Evolutionary conservation across 30 jellyfish, hydroid and myxozoan species (phyloP).

Genomic region (Catostylus mosaicus): DNA sequence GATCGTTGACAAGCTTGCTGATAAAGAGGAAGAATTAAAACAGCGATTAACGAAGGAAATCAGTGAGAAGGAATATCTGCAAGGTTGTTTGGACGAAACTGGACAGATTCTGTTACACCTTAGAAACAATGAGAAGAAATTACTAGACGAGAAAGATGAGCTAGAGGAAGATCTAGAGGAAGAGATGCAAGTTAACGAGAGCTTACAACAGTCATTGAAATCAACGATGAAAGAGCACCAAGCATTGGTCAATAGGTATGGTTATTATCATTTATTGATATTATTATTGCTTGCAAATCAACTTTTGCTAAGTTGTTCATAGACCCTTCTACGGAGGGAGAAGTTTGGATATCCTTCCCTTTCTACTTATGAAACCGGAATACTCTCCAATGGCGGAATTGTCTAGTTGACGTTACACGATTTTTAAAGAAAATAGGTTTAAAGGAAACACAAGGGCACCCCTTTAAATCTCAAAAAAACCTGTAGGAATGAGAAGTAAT

Average conservation of each 20-base stretch:
- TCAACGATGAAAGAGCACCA: constrained; percentile 84
- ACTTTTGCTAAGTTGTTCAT: too few species aligned
- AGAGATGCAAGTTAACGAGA: constrained; percentile 88
- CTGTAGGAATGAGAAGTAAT: too few species aligned
- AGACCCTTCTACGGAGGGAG: too few species aligned
- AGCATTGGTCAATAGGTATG: constrained; percentile 64
- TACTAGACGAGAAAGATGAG: constrained; percentile 80
- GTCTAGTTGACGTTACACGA: too few species aligned
- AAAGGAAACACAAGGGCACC: too few species aligned
- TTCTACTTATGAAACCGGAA: too few species aligned
- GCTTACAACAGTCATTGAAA: constrained; percentile 79
- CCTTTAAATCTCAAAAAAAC: too few species aligned
- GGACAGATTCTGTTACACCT: constrained; percentile 86
- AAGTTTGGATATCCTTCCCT: too few species aligned
- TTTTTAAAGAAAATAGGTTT: too few species aligned
- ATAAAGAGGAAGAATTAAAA: constrained; percentile 81
- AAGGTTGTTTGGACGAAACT: constrained; percentile 93
- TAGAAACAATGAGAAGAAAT: constrained; percentile 73
- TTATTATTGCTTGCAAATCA: too few species aligned
- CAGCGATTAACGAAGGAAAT: constrained; percentile 62
- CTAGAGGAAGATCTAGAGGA: constrained; percentile 89
- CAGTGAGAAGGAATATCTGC: constrained; percentile 87
- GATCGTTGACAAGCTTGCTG: constrained; percentile 83
- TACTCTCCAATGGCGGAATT: too few species aligned
- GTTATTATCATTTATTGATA: background rate